Conservation (phyloP, 2,888 invertebrate species). For the Azorinus chamasolen region DNA sequence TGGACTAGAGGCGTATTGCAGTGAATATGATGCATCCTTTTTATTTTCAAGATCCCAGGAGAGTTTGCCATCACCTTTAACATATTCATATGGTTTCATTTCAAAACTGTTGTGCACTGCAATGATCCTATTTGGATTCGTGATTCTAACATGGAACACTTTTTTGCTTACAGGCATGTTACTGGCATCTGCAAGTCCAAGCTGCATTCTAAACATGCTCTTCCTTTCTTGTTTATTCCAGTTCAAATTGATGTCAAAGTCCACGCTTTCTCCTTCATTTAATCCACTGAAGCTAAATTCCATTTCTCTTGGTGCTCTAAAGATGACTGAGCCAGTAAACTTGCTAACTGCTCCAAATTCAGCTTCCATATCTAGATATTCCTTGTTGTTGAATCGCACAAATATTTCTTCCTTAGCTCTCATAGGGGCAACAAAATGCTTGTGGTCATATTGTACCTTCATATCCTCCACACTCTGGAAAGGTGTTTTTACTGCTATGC, state of each 20-base stretch:
- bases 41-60: conserved; percentile 72
- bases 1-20: conserved; percentile 34
- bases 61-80: conserved; percentile 61
- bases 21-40: conserved; percentile 68
- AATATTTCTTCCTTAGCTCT: conserved; percentile 39
- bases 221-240: conserved; percentile 78
- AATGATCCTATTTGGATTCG: conserved; percentile 69
- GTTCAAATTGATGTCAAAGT: conserved; percentile 73
- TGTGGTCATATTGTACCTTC: conserved; percentile 33
- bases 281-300: conserved; percentile 60
- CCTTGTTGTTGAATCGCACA: conserved; percentile 64
- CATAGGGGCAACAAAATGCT: conserved; percentile 34
- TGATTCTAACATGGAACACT: conserved; percentile 63
- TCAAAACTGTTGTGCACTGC: conserved; percentile 62
- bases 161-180: conserved; percentile 61
- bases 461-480: conserved; percentile 50
- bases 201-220: conserved; percentile 68
- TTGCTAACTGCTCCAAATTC: conserved; percentile 50
- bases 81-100: conserved; percentile 40
- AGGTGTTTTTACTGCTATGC: conserved; percentile 57
- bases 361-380: conserved; percentile 65
- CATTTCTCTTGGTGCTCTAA: conserved; percentile 72
- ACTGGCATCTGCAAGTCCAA: conserved; percentile 64
- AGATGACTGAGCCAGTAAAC: conserved; percentile 51
- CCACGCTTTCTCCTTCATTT: conserved; percentile 62